Conservation (phyloP, 2,888 invertebrate species). For the Elmis aenea region DNA sequence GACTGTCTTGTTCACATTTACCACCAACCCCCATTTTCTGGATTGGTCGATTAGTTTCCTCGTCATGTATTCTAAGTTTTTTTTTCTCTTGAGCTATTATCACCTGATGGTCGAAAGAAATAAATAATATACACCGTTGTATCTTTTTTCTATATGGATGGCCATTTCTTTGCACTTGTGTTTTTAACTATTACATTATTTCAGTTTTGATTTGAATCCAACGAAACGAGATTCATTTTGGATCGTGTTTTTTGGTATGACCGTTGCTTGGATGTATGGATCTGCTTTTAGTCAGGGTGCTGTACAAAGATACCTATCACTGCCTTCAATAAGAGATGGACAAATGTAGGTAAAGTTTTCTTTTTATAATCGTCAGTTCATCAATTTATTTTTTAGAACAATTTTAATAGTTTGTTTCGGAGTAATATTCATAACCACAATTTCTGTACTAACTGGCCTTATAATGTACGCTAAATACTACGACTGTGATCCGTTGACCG, state of each 20-base stretch:
- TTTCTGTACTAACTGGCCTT: constrained; percentile 56
- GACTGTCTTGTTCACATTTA: too few relatives aligned
- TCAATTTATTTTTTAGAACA: too few relatives aligned
- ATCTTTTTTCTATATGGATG: too few relatives aligned
- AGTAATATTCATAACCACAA: constrained; percentile 52
- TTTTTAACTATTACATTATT: too few relatives aligned
- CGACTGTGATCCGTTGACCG: constrained; percentile 60
- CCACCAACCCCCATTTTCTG: too few relatives aligned
- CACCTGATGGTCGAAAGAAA: too few relatives aligned
- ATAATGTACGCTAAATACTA: constrained; percentile 60
- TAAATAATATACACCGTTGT: too few relatives aligned
- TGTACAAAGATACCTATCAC: constrained; percentile 58
- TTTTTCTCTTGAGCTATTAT: too few relatives aligned
- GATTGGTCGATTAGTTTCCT: too few relatives aligned
- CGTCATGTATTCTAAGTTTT: too few relatives aligned
- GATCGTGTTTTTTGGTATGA: constrained; percentile 54
- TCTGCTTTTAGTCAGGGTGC: constrained; percentile 54
- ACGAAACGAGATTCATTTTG: constrained; percentile 59
- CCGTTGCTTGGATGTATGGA: constrained; percentile 52
- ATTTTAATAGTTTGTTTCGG: constrained; percentile 38
- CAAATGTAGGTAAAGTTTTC: constrained; percentile 39
- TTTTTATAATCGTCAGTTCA: too few relatives aligned
- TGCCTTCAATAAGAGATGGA: constrained; percentile 53
- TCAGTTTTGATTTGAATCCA: constrained; percentile 56
- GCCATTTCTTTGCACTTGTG: too few relatives aligned